Base-by-base conservation (phyloP, 2,113 vertebrate species). In the Calcarius ornatus region DNA sequence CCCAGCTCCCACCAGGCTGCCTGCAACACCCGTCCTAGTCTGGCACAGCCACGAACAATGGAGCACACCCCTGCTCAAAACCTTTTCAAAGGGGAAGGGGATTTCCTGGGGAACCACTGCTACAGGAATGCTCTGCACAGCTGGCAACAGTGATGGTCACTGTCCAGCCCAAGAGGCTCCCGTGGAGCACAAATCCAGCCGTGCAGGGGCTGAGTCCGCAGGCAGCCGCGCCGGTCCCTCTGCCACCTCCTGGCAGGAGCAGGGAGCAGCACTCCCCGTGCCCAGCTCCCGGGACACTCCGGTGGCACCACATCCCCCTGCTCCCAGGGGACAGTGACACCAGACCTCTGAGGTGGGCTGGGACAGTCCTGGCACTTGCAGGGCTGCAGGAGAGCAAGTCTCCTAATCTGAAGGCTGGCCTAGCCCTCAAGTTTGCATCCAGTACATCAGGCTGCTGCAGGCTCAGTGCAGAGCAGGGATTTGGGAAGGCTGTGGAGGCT, bases 241-340 rank as follows among this genome's bases (percentile, higher is more conserved):
- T 48, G 91, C 94, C 96, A 93, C 61, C 96, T 95, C 84, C 75
- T 2, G 38, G 89, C 91, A 76, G 92, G 50, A 83, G 61, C 71
- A 56, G 79, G 78, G 68, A 91, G 70, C 84, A 69, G 50, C 89
- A 40, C 10, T 19, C 6, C 22, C 19, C 13, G 2, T 33, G 16
- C 61, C 70, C 60, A 38, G 6, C 22, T 40, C 6, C 6, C 4
- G 6, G 54, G 38, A 24, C 9, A 21, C 53, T 33, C 35, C 3
- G 6, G 31, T 0, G 2, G 17, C 27, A 64, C 6, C 51, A 24
- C 38, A 21, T 27, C 63, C 50, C 69, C n/a, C 57, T 5, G 30
- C 54, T 43, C 65, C 40, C 7, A 1, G 4, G 3, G 3, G 27
- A 87, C 23, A 13, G 59, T 0, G 6, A 63, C 70, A 60, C 4